Base-by-base conservation (phyloP, 2,888 invertebrate species). In the Pseudococcus viburni region DNA sequence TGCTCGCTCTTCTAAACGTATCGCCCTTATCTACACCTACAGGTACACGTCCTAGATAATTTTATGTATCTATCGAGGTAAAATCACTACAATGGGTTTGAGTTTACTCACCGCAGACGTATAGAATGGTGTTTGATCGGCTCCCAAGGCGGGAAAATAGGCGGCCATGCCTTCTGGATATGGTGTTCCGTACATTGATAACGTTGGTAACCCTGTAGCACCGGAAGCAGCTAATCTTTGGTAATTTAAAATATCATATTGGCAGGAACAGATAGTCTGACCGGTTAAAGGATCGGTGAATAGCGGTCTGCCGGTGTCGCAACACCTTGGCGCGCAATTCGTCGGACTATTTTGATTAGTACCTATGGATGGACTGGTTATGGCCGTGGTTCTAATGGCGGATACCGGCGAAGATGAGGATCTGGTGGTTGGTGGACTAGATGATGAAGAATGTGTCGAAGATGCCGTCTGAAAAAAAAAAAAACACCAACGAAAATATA, bases 291-390 rank as follows among this genome's bases (percentile, higher is more conserved):
- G 97, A 92, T 97, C 97, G 91, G 96, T 96, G 93, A 96, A 96
- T 92, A 97, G 94, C 90, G 97, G 95, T 91, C 97, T 94, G 90
- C 97, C 97, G 90, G 97, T 96, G 93, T 98, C 97, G 93, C 98
- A 97, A 93, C 98, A 97, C 91, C 96, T 91, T 90, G 90, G 85
- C 6, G 90, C 90, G 83, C 89, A 89, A 73, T 86, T 77, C 77
- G 91, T 91, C 93, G 90, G 91, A 33, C 80, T 87, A 39, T 83
- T 88, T 73, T 88, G 88, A 73, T 85, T 88, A 26, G 87, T 84
- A 59, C 89, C 84, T n/a, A 88, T 86, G 26, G 85, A 85, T 19
- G 89, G 89, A 85, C 89, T 89, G 17, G 89, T 86, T 55, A 83
- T 86, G 51, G 77, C 64, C 86, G 87, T 85, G 22, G 89, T 85